Conservation (phyloP, 2,797 vertebrate species). For the Cryptoblepharus egeriae region DNA sequence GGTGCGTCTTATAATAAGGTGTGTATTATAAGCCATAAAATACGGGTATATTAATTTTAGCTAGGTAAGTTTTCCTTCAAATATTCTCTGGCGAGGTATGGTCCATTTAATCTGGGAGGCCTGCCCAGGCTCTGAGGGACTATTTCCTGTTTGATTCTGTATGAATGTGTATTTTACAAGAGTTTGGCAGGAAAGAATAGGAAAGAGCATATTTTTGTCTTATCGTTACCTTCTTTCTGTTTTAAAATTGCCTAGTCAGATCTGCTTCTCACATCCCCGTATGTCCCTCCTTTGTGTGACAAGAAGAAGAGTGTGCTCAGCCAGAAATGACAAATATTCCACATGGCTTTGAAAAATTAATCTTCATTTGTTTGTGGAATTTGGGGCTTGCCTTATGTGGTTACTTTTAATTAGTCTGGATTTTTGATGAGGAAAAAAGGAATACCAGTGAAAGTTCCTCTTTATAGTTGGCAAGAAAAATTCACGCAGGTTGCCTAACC, state of each 20-base stretch:
- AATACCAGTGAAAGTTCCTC: slow-evolving; percentile 23
- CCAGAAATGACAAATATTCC: slow-evolving; percentile 63
- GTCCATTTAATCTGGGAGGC: not conserved
- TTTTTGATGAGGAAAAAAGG: not conserved
- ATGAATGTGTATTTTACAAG: slow-evolving; percentile 12
- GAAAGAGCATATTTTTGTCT: slow-evolving; percentile 37
- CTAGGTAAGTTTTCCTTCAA: not conserved
- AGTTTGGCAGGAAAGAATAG: not conserved
- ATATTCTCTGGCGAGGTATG: not conserved
- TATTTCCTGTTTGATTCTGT: not conserved
- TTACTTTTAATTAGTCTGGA: not conserved
- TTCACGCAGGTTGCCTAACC: slow-evolving; percentile 13
- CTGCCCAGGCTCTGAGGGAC: not conserved
- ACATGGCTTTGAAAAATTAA: slow-evolving; percentile 11
- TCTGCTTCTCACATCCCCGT: not conserved
- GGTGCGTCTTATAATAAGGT: too few species aligned
- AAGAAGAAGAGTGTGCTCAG: slow-evolving; percentile 58
- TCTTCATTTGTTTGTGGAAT: slow-evolving; percentile 42
- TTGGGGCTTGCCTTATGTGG: slow-evolving; percentile 30
- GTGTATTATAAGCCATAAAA: too few species aligned
- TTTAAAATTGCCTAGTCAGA: not conserved
- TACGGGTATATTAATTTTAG: not conserved
- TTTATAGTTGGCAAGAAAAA: slow-evolving; percentile 48
- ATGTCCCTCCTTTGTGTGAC: slow-evolving; percentile 54
- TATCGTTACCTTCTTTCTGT: slow-evolving; percentile 27